Conservation (phyloP, 2,888 invertebrate species). For the Adelphocoris suturalis region DNA sequence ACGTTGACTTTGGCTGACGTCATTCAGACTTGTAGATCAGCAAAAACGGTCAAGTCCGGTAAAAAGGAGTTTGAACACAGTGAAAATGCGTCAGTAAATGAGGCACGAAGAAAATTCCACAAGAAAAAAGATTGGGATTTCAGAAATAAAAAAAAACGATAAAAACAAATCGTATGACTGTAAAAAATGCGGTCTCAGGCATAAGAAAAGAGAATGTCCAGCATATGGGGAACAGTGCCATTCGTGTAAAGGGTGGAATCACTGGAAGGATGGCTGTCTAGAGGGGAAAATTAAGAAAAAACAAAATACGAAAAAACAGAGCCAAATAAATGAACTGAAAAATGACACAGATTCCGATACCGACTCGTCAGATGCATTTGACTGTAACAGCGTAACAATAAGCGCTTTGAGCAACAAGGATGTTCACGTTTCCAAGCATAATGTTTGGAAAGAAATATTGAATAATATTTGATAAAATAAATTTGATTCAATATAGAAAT, state of each 20-base stretch:
- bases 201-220: not conserved
- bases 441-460: not conserved
- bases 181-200: not conserved
- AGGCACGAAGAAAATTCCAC: not conserved
- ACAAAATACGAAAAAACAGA: too few species aligned
- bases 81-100: not conserved
- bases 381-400: not conserved
- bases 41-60: not conserved
- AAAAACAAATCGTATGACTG: constrained; percentile 10
- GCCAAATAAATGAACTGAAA: not conserved
- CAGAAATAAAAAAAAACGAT: not conserved
- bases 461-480: too few species aligned
- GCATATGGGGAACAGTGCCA: not conserved
- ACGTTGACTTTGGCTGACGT: not conserved
- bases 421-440: not conserved
- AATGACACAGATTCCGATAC: not conserved
- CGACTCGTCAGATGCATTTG: not conserved
- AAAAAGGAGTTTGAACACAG: constrained; percentile 6
- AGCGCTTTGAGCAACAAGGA: not conserved
- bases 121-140: not conserved
- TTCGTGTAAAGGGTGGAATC: not conserved
- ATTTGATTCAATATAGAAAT: too few species aligned
- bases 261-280: not conserved
- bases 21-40: constrained; percentile 27
- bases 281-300: not conserved